Percentiles rank a stretch among this genome's conserved stretches.
phyloP scores from a whole-genome alignment of 2,113 vertebrate species.

The Phyllostomus hastatus region DNA sequence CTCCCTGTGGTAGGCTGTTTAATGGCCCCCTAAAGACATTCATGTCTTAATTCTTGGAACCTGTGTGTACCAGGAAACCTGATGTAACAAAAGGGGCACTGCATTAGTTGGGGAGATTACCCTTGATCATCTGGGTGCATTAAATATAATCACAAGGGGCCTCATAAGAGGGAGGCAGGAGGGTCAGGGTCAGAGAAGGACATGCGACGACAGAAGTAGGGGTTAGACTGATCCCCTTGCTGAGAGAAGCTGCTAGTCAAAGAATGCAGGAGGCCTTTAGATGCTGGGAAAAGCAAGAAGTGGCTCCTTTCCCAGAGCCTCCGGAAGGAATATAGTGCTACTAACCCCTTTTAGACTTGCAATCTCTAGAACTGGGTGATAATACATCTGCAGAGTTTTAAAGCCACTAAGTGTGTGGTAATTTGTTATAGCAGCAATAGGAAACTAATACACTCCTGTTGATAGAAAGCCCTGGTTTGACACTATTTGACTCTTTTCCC shows the following conservation, averaged over 20 bases:
- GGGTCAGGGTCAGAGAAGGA: background rate
- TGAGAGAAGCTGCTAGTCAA: background rate
- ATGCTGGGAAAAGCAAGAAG: background rate
- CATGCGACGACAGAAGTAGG: background rate
- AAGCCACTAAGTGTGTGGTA: background rate
- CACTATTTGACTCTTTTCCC: slow-evolving; percentile 10
- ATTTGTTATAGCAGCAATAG: background rate
- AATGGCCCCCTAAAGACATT: background rate
- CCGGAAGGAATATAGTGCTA: background rate
- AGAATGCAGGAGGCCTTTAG: background rate
- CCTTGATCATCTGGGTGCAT: background rate
- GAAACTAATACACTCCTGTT: background rate
- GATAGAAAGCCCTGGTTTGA: slow-evolving; percentile 4
- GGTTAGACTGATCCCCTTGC: too few species aligned
- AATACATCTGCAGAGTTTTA: background rate
- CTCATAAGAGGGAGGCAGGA: background rate
- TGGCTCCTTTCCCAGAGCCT: background rate
- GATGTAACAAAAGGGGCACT: background rate
- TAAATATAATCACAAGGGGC: background rate
- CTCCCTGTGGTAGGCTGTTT: background rate
- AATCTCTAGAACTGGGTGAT: background rate
- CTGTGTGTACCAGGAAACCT: background rate
- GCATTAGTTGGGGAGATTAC: background rate
- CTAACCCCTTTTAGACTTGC: background rate
- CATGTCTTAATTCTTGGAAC: background rate